phyloP scores from a whole-genome alignment of 1,140 invertebrate species.

The Drosophila ironensis region DNA sequence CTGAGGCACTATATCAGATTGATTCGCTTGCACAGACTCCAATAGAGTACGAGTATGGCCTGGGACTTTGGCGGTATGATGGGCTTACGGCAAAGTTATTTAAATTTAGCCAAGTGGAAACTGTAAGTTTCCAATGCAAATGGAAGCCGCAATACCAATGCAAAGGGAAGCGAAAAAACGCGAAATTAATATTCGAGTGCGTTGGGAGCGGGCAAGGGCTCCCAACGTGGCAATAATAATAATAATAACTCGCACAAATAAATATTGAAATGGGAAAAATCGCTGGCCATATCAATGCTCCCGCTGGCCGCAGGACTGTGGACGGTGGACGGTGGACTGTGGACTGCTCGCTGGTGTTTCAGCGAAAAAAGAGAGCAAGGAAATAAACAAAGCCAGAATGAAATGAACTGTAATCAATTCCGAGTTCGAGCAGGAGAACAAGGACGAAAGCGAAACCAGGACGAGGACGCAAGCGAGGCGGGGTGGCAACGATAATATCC shows the following conservation, averaged over 20 bases:
- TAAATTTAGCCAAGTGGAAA: neutral
- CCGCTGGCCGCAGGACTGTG: neutral
- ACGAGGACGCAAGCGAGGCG: neutral
- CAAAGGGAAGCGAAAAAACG: constrained; percentile 10
- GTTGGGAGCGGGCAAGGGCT: neutral
- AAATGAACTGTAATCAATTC: constrained; percentile 61
- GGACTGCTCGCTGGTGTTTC: neutral
- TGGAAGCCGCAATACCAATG: neutral
- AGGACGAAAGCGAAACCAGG: neutral
- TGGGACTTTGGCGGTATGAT: no score
- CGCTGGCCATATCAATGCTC: constrained; percentile 40
- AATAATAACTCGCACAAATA: constrained; percentile 55
- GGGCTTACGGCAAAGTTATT: no score
- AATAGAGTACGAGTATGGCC: no score
- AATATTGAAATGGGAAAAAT: constrained; percentile 52
- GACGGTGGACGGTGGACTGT: no score
- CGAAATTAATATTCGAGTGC: constrained; percentile 52
- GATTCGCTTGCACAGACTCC: no score
- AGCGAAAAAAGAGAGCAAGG: constrained; percentile 18
- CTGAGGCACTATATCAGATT: no score
- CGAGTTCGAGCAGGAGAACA: constrained; percentile 19
- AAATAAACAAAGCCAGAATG: constrained; percentile 61
- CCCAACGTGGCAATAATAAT: constrained; percentile 30
- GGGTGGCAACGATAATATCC: constrained; percentile 34
- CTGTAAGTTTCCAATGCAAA: neutral